A percentile compares a stretch with the other conserved stretches of the same genome.
Evolutionary conservation across 2,797 vertebrate genomes (phyloP).

Genomic region (Hozukius guyotensis): DNA sequence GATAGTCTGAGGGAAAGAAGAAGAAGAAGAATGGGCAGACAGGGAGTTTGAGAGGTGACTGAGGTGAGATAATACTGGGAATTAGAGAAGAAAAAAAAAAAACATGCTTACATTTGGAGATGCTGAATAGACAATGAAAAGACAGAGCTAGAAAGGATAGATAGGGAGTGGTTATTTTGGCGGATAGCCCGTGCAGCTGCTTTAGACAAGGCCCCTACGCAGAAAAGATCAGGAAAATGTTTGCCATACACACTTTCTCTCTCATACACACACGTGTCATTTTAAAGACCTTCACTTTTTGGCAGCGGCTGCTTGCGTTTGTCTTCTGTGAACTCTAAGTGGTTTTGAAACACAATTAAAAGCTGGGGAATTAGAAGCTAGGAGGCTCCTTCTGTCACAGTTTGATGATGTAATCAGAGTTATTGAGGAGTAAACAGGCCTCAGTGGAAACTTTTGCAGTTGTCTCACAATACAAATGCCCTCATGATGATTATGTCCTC

Average conservation of each 20-base stretch:
- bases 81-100: slow-evolving; percentile 36
- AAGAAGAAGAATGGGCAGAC: slow-evolving; percentile 19
- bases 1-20: slow-evolving; percentile 13
- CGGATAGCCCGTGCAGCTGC: slow-evolving; percentile 67
- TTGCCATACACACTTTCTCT: slow-evolving; percentile 16
- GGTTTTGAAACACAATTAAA: not conserved
- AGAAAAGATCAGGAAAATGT: slow-evolving; percentile 63
- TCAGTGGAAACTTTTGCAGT: slow-evolving; percentile 1
- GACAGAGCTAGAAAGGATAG: slow-evolving; percentile 28
- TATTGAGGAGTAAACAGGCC: slow-evolving; percentile 7
- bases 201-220: slow-evolving; percentile 44
- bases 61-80: slow-evolving; percentile 46
- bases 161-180: slow-evolving; percentile 67
- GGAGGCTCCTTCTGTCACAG: not conserved
- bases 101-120: slow-evolving; percentile 34
- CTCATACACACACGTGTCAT: not conserved
- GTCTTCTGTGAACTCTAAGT: not conserved
- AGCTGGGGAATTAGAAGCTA: not conserved
- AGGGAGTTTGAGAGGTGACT: slow-evolving; percentile 36
- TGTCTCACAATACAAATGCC: not conserved
- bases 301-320: slow-evolving; percentile 1
- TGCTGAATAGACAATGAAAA: slow-evolving; percentile 59
- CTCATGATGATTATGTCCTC: not conserved
- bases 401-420: slow-evolving; percentile 19
- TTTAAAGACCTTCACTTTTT: slow-evolving; percentile 24